These are phyloP conservation scores for Actinemys pallida DNA, from an alignment of 2,113 vertebrate genomes.

Conservation along the genomic window DNA sequence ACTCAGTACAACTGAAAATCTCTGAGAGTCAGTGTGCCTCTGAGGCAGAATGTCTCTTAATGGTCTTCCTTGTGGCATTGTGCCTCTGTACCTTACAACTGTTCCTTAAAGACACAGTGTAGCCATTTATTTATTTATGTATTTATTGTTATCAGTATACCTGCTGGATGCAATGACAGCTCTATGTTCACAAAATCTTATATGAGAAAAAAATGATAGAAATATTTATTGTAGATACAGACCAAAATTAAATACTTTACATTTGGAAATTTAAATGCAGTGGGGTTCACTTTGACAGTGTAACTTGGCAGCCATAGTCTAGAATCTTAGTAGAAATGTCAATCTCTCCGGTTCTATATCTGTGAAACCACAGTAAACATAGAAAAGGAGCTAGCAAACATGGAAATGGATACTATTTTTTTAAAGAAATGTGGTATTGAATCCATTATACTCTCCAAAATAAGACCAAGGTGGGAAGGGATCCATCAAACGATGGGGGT, in stretches of 20 bases:
- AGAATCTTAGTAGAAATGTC: slow-evolving; percentile 43
- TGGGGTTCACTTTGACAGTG: background rate
- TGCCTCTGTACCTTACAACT: background rate
- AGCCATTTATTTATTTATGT: background rate
- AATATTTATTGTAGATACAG: background rate
- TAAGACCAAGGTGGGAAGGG: background rate
- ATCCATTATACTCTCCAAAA: slow-evolving; percentile 27
- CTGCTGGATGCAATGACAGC: rapidly evolving
- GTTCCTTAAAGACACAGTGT: background rate
- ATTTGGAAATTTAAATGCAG: slow-evolving; percentile 44
- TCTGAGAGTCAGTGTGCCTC: rapidly evolving
- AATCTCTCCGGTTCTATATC: background rate
- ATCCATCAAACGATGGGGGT: background rate
- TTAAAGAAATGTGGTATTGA: background rate
- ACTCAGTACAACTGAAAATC: background rate
- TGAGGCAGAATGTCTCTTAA: background rate
- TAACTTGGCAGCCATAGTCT: background rate
- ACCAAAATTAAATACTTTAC: background rate
- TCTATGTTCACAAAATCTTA: background rate
- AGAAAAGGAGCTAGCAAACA: background rate
- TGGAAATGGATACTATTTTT: background rate
- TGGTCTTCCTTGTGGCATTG: background rate
- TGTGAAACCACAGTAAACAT: background rate
- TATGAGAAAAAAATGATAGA: background rate
- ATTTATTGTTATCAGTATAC: background rate